A percentile compares a stretch with the other conserved stretches of the same genome.
Conservation (phyloP, 2,797 vertebrate genomes). For the Oceanodroma leucorhoa region DNA sequence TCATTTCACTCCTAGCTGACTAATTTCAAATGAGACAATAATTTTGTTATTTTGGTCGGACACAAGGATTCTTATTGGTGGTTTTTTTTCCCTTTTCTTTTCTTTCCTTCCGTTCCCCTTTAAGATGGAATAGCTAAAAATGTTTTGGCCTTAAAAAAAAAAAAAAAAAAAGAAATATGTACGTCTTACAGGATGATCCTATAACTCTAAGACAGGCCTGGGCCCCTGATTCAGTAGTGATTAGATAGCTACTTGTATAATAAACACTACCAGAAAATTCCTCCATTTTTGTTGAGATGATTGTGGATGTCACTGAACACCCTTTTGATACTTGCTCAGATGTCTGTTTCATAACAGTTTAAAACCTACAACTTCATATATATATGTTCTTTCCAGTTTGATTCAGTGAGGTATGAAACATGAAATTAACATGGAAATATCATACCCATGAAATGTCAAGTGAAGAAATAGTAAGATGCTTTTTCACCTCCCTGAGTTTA, state of each 20-base stretch:
- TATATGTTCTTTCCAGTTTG: not conserved
- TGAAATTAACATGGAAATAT: not conserved
- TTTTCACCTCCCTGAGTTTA: not conserved
- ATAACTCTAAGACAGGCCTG: not conserved
- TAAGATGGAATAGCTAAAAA: not conserved
- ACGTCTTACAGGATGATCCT: not conserved
- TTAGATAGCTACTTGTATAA: not conserved
- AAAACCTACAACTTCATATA: not conserved
- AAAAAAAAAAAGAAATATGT: not conserved
- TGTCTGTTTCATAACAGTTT: not conserved
- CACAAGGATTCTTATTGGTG: not conserved
- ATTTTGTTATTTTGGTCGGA: not conserved
- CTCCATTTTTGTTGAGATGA: not conserved
- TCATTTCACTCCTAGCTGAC: not conserved
- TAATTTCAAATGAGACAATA: not conserved
- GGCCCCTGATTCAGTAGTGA: not conserved
- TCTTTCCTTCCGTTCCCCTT: not conserved
- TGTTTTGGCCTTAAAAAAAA: not conserved
- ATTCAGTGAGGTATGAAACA: not conserved
- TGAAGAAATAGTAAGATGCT: not conserved
- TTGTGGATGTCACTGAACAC: not conserved
- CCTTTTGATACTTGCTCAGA: not conserved
- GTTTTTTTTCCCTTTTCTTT: accelerated
- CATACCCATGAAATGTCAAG: not conserved
- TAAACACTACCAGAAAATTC: not conserved